These are phyloP conservation scores for Cotesia glomerata DNA, from an alignment of 1,140 invertebrate genomes.

Conservation along the genomic window DNA sequence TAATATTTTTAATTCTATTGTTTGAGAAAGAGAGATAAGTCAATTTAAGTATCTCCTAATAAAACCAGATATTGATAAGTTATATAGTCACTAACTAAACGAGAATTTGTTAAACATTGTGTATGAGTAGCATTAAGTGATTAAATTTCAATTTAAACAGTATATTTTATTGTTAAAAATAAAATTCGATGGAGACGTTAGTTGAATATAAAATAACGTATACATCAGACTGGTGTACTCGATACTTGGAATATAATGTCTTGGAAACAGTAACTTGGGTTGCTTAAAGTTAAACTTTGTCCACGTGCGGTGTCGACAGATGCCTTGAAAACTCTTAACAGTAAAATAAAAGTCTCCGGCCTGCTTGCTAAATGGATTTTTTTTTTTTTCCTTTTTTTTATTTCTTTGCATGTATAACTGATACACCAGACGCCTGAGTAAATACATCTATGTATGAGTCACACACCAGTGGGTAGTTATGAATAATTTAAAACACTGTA, in stretches of 20 bases:
- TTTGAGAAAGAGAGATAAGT: too few species aligned
- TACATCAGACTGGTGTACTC: background rate
- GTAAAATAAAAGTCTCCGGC: background rate
- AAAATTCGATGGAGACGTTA: background rate
- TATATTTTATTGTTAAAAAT: background rate
- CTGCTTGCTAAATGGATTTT: background rate
- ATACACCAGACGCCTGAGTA: slow-evolving; percentile 17
- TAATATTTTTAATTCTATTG: too few species aligned
- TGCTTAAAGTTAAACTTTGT: too few species aligned
- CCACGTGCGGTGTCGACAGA: slow-evolving; percentile 20
- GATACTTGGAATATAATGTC: background rate
- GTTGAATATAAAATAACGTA: background rate
- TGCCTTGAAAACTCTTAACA: background rate
- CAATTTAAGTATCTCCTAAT: too few species aligned
- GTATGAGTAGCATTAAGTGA: too few species aligned
- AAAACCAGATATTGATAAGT: too few species aligned
- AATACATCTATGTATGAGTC: slow-evolving; percentile 22
- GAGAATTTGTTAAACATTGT: too few species aligned
- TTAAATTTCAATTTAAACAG: too few species aligned
- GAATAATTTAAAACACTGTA: background rate
- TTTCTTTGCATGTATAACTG: background rate
- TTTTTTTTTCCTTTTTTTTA: background rate
- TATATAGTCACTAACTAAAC: too few species aligned
- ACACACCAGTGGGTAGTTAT: background rate
- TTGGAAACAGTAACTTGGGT: background rate